Conservation (phyloP, 2,888 invertebrate species). For the Cremastinae sp. region DNA sequence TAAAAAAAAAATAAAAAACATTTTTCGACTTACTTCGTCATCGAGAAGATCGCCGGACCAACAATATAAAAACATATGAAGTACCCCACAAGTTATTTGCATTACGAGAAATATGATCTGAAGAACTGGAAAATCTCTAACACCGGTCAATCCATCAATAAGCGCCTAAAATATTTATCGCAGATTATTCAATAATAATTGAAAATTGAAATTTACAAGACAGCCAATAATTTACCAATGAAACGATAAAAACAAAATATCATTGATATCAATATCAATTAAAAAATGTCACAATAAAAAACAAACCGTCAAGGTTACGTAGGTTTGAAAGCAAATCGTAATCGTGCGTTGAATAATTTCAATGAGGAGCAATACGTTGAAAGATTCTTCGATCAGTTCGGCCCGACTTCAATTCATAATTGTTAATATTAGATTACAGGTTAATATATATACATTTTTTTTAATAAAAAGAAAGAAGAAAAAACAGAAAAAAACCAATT, state of each 20-base stretch:
- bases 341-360: conserved; percentile 64
- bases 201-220: neutral
- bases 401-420: conserved; percentile 20
- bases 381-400: conserved; percentile 59
- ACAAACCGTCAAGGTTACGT: conserved; percentile 63
- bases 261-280: neutral
- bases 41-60: conserved; percentile 67
- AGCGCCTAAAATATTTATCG: conserved; percentile 5
- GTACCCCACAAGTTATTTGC: conserved; percentile 49
- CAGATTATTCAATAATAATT: neutral
- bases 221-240: no score
- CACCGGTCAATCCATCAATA: conserved; percentile 22
- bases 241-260: neutral
- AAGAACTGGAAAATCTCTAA: conserved; percentile 33
- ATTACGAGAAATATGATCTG: conserved; percentile 60
- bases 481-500: conserved; percentile 57
- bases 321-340: conserved; percentile 65
- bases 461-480: no score
- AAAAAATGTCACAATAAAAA: no score
- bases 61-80: conserved; percentile 68
- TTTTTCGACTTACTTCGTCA: conserved; percentile 54
- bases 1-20: no score
- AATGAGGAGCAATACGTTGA: conserved; percentile 63
- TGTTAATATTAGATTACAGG: neutral
- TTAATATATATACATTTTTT: no score